Percentiles rank a stretch among this genome's conserved stretches.
Conservation (phyloP, 2,888 invertebrate species). For the Drosophila engyochracea region DNA sequence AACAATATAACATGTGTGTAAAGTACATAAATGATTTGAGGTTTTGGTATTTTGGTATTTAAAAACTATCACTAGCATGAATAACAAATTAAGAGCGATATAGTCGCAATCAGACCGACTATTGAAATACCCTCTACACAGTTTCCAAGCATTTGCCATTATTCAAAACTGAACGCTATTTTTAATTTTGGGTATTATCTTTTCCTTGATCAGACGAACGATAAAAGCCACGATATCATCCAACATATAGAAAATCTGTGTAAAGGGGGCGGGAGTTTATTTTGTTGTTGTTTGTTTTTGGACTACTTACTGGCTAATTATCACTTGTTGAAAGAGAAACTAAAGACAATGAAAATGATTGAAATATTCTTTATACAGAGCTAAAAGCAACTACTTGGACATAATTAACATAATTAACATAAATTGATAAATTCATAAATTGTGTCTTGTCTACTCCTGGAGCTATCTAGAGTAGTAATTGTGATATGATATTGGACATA, state of each 20-base stretch:
- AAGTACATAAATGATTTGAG: slow-evolving; percentile 41
- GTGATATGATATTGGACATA: slow-evolving; percentile 69
- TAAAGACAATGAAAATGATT: slow-evolving; percentile 23
- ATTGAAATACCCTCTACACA: slow-evolving; percentile 41
- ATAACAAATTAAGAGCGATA: slow-evolving; percentile 64
- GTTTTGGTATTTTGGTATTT: slow-evolving; percentile 23
- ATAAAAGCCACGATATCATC: not conserved
- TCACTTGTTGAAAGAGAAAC: slow-evolving; percentile 51
- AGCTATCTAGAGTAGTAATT: slow-evolving; percentile 25
- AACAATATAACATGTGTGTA: slow-evolving; percentile 6
- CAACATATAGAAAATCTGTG: slow-evolving; percentile 12
- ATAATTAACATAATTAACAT: slow-evolving; percentile 12
- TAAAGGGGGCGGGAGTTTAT: not conserved
- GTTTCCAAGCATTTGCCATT: not conserved
- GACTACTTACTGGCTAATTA: slow-evolving; percentile 55
- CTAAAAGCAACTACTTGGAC: slow-evolving; percentile 26
- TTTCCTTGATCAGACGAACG: not conserved
- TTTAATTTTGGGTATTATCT: not conserved
- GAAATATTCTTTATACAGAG: slow-evolving; percentile 43
- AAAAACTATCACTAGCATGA: slow-evolving; percentile 77
- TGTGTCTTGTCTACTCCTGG: slow-evolving; percentile 29
- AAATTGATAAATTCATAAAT: slow-evolving; percentile 20
- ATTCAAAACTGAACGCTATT: not conserved
- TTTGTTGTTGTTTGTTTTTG: not conserved
- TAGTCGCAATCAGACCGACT: slow-evolving; percentile 44